Conservation (phyloP, 2,888 invertebrate genomes). For the Drosophila barbarae region DNA sequence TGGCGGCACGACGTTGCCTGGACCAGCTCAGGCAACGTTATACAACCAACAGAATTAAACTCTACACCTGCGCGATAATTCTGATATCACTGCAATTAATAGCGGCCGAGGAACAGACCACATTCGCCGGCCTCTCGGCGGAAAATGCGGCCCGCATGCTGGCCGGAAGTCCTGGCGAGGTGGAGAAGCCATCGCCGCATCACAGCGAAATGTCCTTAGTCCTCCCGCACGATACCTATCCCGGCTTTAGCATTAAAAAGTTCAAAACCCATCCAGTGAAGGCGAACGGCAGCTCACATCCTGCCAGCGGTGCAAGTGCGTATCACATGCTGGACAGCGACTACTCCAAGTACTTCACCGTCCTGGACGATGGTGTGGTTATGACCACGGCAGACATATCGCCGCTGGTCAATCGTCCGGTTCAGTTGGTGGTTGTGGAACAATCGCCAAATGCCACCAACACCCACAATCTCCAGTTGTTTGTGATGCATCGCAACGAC, state of each 20-base stretch:
- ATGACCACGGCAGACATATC: constrained; percentile 94
- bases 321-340: constrained; percentile 88
- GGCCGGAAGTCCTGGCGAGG: constrained; percentile 65
- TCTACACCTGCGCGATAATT: constrained; percentile 36
- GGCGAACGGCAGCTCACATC: constrained; percentile 39
- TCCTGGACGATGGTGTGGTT: constrained; percentile 91
- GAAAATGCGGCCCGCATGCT: constrained; percentile 75
- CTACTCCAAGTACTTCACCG: constrained; percentile 91
- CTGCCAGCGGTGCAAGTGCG: constrained; percentile 68
- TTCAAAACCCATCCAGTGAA: constrained; percentile 81
- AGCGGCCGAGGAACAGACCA: constrained; percentile 30
- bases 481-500: constrained; percentile 89
- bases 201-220: constrained; percentile 81
- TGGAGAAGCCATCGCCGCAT: constrained; percentile 37
- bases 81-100: constrained; percentile 19
- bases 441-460: constrained; percentile 89
- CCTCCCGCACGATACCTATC: constrained; percentile 93
- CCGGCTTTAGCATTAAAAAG: constrained; percentile 92
- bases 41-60: constrained; percentile 18
- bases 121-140: constrained; percentile 65
- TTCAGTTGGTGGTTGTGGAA: constrained; percentile 90
- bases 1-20: constrained; percentile 75
- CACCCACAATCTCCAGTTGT: constrained; percentile 89
- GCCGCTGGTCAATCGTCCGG: constrained; percentile 89
- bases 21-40: constrained; percentile 33